phyloP scores from a whole-genome alignment of 2,888 invertebrate genomes.

The Ametastegia equiseti region DNA sequence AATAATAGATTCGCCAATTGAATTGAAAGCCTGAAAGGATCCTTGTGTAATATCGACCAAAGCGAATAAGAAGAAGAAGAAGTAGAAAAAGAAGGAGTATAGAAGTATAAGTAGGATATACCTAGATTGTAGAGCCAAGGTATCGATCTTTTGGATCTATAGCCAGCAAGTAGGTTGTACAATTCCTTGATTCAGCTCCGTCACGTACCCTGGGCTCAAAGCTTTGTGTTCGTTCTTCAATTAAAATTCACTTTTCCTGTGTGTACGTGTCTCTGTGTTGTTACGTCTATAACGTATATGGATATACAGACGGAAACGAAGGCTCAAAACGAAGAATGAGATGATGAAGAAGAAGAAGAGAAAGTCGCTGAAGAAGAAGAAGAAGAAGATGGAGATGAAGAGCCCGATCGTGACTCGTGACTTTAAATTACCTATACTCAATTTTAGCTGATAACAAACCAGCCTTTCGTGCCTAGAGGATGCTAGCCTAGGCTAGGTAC shows the following conservation, averaged over 20 bases:
- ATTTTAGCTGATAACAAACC: constrained; percentile 22
- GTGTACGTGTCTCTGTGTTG: not conserved
- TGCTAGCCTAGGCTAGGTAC: not conserved
- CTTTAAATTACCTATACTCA: constrained; percentile 29
- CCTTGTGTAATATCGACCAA: constrained; percentile 4
- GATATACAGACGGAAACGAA: not conserved
- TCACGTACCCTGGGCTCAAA: constrained; percentile 15
- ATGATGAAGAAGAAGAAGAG: not conserved
- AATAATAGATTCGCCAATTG: constrained; percentile 42
- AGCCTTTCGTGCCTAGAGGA: constrained; percentile 8
- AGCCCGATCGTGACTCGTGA: constrained; percentile 29
- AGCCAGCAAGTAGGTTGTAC: not conserved
- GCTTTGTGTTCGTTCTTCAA: constrained; percentile 30
- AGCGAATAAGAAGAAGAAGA: not conserved
- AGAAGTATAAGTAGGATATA: not conserved
- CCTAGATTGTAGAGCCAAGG: not conserved
- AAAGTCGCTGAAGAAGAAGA: constrained; percentile 2
- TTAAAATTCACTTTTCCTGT: constrained; percentile 25
- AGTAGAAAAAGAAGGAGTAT: too few relatives aligned
- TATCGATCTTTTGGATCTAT: constrained; percentile 17
- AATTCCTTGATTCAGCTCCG: constrained; percentile 5
- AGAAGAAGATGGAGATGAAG: constrained; percentile 2
- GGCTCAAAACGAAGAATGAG: not conserved
- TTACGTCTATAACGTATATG: not conserved
- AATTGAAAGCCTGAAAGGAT: constrained; percentile 34